Base-by-base conservation (phyloP, 2,797 vertebrate genomes). In the Etheostoma nigrum region DNA sequence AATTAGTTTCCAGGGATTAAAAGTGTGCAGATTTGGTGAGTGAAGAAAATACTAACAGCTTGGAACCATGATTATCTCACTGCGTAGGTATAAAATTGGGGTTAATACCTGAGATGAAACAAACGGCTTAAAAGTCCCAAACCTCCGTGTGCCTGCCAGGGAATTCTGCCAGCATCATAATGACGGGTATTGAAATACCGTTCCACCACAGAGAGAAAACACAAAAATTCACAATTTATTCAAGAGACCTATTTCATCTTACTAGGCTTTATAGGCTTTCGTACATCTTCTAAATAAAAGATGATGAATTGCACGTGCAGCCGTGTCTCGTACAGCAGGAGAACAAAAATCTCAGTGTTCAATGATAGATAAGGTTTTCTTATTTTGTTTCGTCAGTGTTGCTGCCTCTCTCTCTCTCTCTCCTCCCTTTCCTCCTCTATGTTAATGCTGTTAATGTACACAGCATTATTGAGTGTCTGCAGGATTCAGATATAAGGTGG, bases 1-100 rank as follows among this genome's bases (percentile, higher is more conserved):
- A 95, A 95, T 95, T 95, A 95, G 94, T 94, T 95, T 94, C 90
- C 88, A 86, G 91, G 94, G 93, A 95, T 95, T 95, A 95, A 92
- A 94, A 93, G 87, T 92, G 87, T 91, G 88, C 86, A 91, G 92
- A 93, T 93, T 93, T 89, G 78, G 88, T 88, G 84, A 90, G 88
- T 86, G 87, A 91, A 88, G 89, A 84, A 89, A 90, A 92, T 87
- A 91, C 76, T 84, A 93, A 91, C 91, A 91, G 91, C 91, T 93
- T 94, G 92, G 91, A 89, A 90, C 89, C 77, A 81, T 79, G 93
- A 94, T 94, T 94, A 93, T 94, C 91, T 89, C 86, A 79, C 79
- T 89, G 92, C 82, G 74, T 93, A 94, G 93, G 93, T 94, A 93
- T 94, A 92, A 91, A 94, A 94, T 93, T 92, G 92, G 89, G 92